Evolutionary conservation across 2,888 invertebrate species (phyloP), one percentile per base, ranked within the genome.

Genomic region (Parnassius apollo): DNA sequence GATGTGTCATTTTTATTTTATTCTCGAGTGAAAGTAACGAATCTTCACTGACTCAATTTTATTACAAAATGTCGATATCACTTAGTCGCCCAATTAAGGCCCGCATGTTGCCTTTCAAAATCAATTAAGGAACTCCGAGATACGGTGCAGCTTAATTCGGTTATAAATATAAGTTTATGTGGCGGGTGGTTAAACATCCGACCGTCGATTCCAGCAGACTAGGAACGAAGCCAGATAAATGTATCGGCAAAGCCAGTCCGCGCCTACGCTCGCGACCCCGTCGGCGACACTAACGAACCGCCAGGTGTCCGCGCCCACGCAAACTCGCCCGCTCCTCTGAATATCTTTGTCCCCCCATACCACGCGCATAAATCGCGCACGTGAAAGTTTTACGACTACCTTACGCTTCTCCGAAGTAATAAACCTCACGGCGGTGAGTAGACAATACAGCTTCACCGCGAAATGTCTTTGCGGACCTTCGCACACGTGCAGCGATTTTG

Each of bases 331-430:
- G 81, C 82, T 85, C 84, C 81, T 86, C 86, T 78, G 79, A 82
- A 82, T 86, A 87, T 86, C 87, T 89, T 86, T 85, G 88, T 88
- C 86, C 85, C 83, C 81, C 77, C 76, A 76, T 80, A 82, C 81
- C 82, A 82, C 81, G 77, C 78, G 76, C 83, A 88, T 90, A 90
- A 89, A 90, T 89, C 81, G 88, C 79, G 80, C 77, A 86, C 86
- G 90, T 89, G 91, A 91, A 91, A 91, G 90, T 91, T 91, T 91
- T 90, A 91, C 86, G 90, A 88, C 77, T 87, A 84, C 85, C 85
- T 87, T 83, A 86, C 78, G 81, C 83, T 88, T 89, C 88, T 82
- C 78, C 81, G 87, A 89, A 89, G 78, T 76, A 77, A 85, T 88
- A 89, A 88, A 87, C 77, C 77, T n/a, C n/a, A 78, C 73, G 73